A percentile compares a stretch with the other conserved stretches of the same genome.
Conservation (phyloP, 2,888 invertebrate genomes). For the Oasisia sp. region DNA sequence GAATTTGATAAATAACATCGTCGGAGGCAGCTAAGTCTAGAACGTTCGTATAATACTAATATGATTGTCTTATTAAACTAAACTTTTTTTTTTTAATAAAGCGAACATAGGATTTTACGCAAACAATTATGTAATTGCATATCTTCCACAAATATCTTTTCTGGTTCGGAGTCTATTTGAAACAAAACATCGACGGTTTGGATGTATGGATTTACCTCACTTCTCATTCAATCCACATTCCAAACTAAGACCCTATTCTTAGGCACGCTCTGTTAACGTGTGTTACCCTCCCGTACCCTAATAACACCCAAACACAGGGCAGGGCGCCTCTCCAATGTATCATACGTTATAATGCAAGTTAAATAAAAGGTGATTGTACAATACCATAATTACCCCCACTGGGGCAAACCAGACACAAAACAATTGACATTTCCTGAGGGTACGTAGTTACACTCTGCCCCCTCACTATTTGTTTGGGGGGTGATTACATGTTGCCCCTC, state of each 20-base stretch:
- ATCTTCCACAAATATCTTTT: neutral
- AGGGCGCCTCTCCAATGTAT: neutral
- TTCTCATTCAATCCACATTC: neutral
- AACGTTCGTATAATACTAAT: no score
- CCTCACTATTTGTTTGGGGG: neutral
- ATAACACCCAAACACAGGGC: neutral
- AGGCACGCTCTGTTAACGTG: neutral
- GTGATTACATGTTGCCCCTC: neutral
- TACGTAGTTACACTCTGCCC: neutral
- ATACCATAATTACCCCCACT: neutral
- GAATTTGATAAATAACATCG: no score
- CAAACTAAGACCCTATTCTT: neutral
- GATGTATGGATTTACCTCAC: neutral
- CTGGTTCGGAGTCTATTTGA: neutral
- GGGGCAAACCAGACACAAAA: neutral
- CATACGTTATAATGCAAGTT: neutral
- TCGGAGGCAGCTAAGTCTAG: no score
- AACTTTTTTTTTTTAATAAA: no score
- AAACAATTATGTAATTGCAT: no score
- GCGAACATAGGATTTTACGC: no score
- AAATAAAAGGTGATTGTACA: neutral
- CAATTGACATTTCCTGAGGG: neutral
- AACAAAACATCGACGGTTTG: neutral
- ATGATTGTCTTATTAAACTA: no score
- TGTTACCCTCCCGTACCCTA: neutral